A percentile compares a stretch with the other conserved stretches of the same genome.
These are phyloP conservation scores for Choristoneura fumiferana DNA, from an alignment of 1,140 invertebrate genomes.

Conservation along the genomic window DNA sequence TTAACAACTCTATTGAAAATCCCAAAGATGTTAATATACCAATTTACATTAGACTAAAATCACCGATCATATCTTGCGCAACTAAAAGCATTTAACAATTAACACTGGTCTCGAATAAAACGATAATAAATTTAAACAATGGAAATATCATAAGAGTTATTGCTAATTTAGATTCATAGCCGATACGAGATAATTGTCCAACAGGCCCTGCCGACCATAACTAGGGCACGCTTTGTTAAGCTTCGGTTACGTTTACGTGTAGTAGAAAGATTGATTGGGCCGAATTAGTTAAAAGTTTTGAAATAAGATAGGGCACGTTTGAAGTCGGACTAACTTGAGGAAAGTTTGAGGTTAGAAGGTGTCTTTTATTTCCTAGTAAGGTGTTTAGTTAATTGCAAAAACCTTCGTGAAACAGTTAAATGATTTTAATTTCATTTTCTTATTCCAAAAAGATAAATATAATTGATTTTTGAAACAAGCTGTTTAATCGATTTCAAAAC, in stretches of 20 bases:
- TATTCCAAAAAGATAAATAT: no score
- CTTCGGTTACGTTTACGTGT: conserved; percentile 10
- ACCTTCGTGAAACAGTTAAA: no score
- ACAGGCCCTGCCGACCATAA: conserved; percentile 20
- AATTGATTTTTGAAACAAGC: no score
- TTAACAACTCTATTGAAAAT: no score
- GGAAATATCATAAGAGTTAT: conserved; percentile 19
- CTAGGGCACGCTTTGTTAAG: conserved; percentile 17
- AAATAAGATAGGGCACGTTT: neutral
- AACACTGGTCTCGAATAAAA: neutral
- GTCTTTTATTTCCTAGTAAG: no score
- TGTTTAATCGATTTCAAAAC: no score
- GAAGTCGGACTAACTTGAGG: no score
- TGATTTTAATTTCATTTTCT: no score
- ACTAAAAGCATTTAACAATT: conserved; percentile 13
- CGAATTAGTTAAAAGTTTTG: conserved; percentile 10
- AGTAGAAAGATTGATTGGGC: conserved; percentile 10
- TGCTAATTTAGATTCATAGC: conserved; percentile 24
- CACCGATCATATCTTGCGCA: neutral
- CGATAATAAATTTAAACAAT: conserved; percentile 16
- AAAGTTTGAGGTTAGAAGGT: no score
- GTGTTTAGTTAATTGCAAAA: no score
- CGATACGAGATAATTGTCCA: conserved; percentile 23
- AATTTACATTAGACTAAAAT: no score
- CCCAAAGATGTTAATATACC: no score